Evolutionary conservation across 1,140 invertebrate species (phyloP).

Genomic region (Xylocopa sonorina): DNA sequence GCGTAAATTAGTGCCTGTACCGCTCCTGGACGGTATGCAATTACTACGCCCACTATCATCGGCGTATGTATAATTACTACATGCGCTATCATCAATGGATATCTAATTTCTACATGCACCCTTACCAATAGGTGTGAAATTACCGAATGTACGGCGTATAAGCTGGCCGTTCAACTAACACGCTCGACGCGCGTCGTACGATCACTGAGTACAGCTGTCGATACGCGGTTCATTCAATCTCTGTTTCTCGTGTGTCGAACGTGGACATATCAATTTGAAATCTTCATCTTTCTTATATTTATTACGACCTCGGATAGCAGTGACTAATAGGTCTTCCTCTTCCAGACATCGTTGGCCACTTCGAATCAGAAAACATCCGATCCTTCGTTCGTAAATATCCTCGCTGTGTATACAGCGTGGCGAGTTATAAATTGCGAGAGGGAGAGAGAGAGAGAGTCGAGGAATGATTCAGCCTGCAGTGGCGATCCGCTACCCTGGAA

Average conservation of each 20-base stretch:
- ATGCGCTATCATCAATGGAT: conserved; percentile 41
- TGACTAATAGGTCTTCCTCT: no score
- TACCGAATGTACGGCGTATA: conserved; percentile 17
- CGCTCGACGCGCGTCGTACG: background rate
- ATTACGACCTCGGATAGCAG: no score
- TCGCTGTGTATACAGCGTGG: background rate
- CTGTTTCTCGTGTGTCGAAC: no score
- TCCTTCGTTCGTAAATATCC: background rate
- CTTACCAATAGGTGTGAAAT: conserved; percentile 38
- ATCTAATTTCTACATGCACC: conserved; percentile 48
- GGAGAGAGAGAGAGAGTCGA: background rate
- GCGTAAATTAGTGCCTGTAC: conserved; percentile 31
- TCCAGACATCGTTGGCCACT: background rate
- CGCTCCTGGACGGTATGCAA: conserved; percentile 40
- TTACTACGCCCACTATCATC: conserved; percentile 43
- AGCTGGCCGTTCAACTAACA: conserved; percentile 8
- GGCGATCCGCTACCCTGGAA: background rate
- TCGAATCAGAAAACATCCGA: background rate
- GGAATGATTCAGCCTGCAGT: background rate
- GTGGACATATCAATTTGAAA: no score
- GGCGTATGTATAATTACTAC: conserved; percentile 48
- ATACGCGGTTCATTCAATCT: no score
- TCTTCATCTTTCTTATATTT: no score
- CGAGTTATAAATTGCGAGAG: conserved; percentile 5
- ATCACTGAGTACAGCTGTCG: background rate